These are phyloP conservation scores for Papilio machaon DNA, from an alignment of 1,140 invertebrate genomes.

Conservation along the genomic window DNA sequence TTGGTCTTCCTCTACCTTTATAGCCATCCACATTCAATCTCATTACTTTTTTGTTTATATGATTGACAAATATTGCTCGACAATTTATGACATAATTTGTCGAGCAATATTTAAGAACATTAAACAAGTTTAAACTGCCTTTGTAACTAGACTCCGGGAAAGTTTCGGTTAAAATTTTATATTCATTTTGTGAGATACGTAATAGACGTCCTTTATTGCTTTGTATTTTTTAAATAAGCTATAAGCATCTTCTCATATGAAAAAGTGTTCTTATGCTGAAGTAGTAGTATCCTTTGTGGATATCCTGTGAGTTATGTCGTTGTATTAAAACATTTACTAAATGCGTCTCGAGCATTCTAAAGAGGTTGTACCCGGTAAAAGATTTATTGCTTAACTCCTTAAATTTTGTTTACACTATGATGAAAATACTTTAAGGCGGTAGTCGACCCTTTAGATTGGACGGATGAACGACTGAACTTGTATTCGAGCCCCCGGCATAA, in stretches of 20 bases:
- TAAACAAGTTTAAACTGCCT: conserved; percentile 32
- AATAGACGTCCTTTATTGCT: not conserved
- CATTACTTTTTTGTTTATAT: too few species aligned
- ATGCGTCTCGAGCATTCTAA: not conserved
- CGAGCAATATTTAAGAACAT: conserved; percentile 36
- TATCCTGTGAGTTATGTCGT: not conserved
- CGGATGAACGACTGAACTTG: conserved; percentile 1
- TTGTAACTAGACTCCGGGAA: conserved; percentile 16
- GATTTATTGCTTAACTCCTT: not conserved
- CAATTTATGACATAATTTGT: conserved; percentile 35
- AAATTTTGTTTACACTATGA: conserved; percentile 26
- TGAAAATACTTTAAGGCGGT: conserved; percentile 12
- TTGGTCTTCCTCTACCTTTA: too few species aligned
- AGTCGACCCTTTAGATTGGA: not conserved
- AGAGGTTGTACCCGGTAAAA: not conserved
- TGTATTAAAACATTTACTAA: not conserved
- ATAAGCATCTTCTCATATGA: too few species aligned
- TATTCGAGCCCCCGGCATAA: conserved; percentile 17
- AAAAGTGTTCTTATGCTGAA: too few species aligned
- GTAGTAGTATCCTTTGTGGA: too few species aligned
- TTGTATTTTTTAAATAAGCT: not conserved
- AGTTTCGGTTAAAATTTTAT: not conserved
- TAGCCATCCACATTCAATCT: too few species aligned
- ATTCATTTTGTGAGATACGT: conserved; percentile 1
- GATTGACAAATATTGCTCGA: too few species aligned